Conservation (phyloP, 2,888 invertebrate genomes). For the Globia sparganii region DNA sequence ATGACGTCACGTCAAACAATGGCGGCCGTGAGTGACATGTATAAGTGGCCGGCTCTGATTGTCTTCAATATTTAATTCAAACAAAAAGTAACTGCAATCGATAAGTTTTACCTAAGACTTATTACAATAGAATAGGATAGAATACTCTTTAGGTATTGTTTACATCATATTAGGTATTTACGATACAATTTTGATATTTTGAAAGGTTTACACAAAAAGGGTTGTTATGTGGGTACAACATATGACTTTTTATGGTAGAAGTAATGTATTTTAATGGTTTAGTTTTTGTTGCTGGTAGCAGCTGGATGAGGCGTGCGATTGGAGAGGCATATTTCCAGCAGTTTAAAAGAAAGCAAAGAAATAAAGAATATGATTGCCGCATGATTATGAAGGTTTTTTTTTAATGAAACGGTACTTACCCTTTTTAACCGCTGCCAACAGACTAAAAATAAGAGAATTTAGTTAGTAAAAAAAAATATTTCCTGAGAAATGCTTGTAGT, state of each 20-base stretch:
- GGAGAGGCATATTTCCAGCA: not conserved
- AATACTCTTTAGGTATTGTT: not conserved
- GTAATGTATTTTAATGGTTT: not conserved
- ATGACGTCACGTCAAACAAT: not conserved
- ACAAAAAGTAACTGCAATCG: constrained; percentile 45
- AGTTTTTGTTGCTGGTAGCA: no score
- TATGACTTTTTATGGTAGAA: not conserved
- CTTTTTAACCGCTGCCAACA: not conserved
- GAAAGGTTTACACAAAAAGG: not conserved
- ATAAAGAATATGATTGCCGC: not conserved
- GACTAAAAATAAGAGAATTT: not conserved
- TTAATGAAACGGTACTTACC: not conserved
- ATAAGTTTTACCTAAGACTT: constrained; percentile 27
- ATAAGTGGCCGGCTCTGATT: constrained; percentile 34
- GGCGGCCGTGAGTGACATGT: constrained; percentile 44
- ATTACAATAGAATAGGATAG: not conserved
- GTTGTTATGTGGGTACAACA: not conserved
- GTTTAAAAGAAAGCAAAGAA: not conserved
- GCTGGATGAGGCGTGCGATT: not conserved
- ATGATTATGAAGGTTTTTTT: not conserved
- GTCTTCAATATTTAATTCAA: constrained; percentile 58
- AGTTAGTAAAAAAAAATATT: not conserved
- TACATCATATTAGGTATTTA: not conserved
- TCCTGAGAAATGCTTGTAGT: not conserved
- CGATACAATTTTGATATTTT: not conserved